Evolutionary conservation across 2,797 vertebrate species (phyloP).

Genomic region (Oceanodroma leucorhoa): DNA sequence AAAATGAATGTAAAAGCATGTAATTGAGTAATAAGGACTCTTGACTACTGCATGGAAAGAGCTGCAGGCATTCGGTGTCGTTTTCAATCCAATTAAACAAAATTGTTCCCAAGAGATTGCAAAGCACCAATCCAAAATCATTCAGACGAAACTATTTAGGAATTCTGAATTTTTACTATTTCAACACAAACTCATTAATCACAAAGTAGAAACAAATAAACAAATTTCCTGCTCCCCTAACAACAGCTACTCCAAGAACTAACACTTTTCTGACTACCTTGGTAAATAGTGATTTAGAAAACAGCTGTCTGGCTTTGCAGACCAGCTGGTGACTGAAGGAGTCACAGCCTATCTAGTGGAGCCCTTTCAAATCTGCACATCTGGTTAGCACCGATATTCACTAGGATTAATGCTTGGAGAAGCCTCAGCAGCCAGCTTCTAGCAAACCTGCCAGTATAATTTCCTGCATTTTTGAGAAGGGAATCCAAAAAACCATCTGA

Average conservation of each 20-base stretch:
- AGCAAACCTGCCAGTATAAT: background rate
- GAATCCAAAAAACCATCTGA: background rate
- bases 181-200: background rate
- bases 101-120: background rate
- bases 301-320: background rate
- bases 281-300: background rate
- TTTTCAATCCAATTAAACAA: background rate
- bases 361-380: background rate
- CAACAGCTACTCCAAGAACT: background rate
- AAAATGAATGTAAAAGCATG: background rate
- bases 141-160: background rate
- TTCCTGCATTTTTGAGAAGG: background rate
- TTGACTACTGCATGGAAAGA: background rate
- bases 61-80: background rate
- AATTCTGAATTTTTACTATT: background rate
- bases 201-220: background rate
- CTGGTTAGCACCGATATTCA: background rate
- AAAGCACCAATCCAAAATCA: background rate
- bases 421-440: background rate
- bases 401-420: background rate
- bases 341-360: background rate
- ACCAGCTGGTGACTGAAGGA: background rate
- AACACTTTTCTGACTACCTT: background rate
- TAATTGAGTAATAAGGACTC: background rate
- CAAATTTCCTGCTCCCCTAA: background rate